Percentiles rank a stretch among this genome's conserved stretches.
Evolutionary conservation across 2,888 invertebrate genomes (phyloP).

Genomic region (Mythimna loreyi): DNA sequence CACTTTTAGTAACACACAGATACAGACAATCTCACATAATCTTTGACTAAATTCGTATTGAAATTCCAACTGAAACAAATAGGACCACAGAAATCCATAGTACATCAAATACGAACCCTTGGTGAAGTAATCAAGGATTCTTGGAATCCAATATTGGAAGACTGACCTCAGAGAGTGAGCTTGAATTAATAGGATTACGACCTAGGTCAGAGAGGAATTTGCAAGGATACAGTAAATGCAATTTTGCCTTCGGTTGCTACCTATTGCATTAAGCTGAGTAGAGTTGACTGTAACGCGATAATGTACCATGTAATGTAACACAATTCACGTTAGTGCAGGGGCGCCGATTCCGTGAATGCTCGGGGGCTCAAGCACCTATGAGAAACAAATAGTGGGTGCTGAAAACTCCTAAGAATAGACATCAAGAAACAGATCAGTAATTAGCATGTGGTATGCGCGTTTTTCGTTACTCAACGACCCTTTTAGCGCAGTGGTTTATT

Average conservation of each 20-base stretch:
- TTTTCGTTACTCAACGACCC: no score
- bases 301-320: no score
- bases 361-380: no score
- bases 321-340: no score
- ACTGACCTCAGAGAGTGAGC: neutral
- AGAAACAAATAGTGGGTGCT: no score
- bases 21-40: neutral
- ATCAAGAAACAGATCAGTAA: no score
- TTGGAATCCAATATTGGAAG: conserved; percentile 14
- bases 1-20: no score
- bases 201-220: conserved; percentile 3
- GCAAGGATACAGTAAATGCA: conserved; percentile 25
- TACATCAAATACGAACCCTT: neutral
- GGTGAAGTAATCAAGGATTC: conserved; percentile 21
- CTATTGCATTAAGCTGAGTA: neutral
- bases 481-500: no score
- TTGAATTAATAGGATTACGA: conserved; percentile 17
- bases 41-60: neutral
- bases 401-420: no score
- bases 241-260: conserved; percentile 22
- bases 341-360: no score
- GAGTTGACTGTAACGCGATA: no score
- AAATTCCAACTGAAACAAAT: neutral
- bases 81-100: neutral
- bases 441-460: no score